Percentiles rank a stretch among this genome's conserved stretches.
These are phyloP conservation scores for Chalcis sispes DNA, from an alignment of 2,888 invertebrate genomes.

Conservation along the genomic window DNA sequence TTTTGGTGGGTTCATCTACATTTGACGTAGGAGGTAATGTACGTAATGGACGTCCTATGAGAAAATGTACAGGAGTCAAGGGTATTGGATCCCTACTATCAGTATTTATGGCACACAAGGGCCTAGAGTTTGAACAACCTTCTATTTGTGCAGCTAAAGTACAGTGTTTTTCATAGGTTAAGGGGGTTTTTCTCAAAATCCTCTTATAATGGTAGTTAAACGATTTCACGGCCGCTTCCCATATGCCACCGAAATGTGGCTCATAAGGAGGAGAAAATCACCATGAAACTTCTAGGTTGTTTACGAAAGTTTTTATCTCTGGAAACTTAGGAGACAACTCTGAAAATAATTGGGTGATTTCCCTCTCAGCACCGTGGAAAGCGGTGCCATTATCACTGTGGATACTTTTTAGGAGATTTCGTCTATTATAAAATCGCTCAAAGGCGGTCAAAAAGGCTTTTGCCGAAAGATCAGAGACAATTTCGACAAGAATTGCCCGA, in stretches of 20 bases:
- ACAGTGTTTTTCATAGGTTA: not conserved
- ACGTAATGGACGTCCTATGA: not conserved
- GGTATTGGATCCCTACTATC: not conserved
- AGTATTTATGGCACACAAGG: not conserved
- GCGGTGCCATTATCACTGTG: not conserved
- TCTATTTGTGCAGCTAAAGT: not conserved
- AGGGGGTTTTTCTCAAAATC: not conserved
- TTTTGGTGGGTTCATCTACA: too few species aligned
- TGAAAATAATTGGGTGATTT: not conserved
- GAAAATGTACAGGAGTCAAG: not conserved
- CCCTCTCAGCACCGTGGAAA: too few species aligned
- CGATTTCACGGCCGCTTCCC: not conserved
- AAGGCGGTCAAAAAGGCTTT: not conserved
- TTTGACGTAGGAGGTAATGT: too few species aligned
- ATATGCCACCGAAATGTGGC: not conserved
- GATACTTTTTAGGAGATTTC: not conserved
- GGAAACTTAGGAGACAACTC: not conserved
- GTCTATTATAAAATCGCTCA: not conserved
- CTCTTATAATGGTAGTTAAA: not conserved
- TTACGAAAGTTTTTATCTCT: not conserved
- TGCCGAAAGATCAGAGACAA: not conserved
- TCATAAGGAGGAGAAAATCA: not conserved
- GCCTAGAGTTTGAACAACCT: not conserved
- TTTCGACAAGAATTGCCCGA: not conserved
- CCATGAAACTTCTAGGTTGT: not conserved